These are phyloP conservation scores for Cassiopea xamachana DNA, from an alignment of 30 jellyfish, hydroid and myxozoan species.

Conservation along the genomic window DNA sequence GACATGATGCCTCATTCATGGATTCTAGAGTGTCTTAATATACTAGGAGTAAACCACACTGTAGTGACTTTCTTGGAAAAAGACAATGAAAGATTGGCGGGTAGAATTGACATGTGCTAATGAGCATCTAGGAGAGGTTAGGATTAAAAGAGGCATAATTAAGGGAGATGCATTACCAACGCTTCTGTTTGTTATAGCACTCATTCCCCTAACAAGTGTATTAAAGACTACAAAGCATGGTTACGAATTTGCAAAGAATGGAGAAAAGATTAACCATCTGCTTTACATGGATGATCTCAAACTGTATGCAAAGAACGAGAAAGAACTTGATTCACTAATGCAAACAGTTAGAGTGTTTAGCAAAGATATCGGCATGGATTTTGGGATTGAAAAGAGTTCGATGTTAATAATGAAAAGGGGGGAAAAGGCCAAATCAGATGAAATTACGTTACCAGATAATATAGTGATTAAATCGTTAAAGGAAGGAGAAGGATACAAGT, in stretches of 20 bases:
- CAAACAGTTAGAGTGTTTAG: not conserved
- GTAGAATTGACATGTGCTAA: not conserved
- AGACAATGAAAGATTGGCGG: too few species aligned
- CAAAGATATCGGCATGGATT: constrained; percentile 1
- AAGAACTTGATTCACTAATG: constrained; percentile 26
- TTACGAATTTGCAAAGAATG: constrained; percentile 9
- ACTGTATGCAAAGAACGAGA: constrained; percentile 7
- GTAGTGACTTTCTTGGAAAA: not conserved
- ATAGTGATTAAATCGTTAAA: not conserved
- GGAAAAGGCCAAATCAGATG: not conserved
- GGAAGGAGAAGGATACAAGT: not conserved
- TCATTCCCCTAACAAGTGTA: constrained; percentile 7
- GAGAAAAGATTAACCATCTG: constrained; percentile 14
- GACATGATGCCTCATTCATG: not conserved
- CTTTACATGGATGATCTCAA: constrained; percentile 33
- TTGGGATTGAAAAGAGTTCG: not conserved
- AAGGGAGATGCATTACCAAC: constrained; percentile 31
- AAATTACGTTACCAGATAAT: not conserved
- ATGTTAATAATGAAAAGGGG: not conserved
- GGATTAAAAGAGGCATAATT: constrained; percentile 8
- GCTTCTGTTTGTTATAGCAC: constrained; percentile 24
- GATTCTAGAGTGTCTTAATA: not conserved
- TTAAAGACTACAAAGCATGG: constrained; percentile 17
- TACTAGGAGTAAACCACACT: not conserved
- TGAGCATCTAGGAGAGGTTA: not conserved